Evolutionary conservation across 2,888 invertebrate genomes (phyloP).

Genomic region (Agrotis exclamationis): DNA sequence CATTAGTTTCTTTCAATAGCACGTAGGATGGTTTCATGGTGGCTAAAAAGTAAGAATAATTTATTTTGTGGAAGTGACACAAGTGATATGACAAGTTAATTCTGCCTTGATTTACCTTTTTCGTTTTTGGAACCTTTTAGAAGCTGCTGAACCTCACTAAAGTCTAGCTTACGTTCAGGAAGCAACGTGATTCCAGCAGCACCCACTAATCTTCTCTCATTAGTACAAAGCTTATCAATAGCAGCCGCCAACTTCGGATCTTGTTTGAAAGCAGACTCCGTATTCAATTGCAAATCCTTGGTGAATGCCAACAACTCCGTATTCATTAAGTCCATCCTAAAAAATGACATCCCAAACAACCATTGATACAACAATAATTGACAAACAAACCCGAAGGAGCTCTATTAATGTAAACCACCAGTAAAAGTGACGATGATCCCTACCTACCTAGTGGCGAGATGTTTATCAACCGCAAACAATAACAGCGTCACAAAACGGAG

Average conservation of each 20-base stretch:
- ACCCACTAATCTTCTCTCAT: slow-evolving; percentile 59
- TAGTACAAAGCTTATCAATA: slow-evolving; percentile 80
- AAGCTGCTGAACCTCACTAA: slow-evolving; percentile 81
- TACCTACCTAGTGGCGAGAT: slow-evolving; percentile 90
- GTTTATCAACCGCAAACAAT: slow-evolving; percentile 91
- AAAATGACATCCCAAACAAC: slow-evolving; percentile 73
- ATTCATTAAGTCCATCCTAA: slow-evolving; percentile 86
- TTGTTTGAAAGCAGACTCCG: slow-evolving; percentile 77
- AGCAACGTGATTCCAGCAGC: slow-evolving; percentile 66
- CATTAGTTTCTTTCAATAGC: slow-evolving; percentile 71
- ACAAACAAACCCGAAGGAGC: slow-evolving; percentile 82
- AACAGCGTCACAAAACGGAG: slow-evolving; percentile 89
- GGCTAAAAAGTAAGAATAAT: slow-evolving; percentile 51
- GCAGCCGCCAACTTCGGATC: slow-evolving; percentile 82
- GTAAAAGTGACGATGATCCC: slow-evolving; percentile 89
- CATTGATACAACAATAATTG: slow-evolving; percentile 83
- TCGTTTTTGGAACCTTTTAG: slow-evolving; percentile 67
- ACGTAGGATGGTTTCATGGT: slow-evolving; percentile 63
- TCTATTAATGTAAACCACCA: slow-evolving; percentile 84
- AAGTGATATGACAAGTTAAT: not conserved
- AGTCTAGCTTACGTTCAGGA: slow-evolving; percentile 83
- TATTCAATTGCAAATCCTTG: slow-evolving; percentile 74
- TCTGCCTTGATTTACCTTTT: slow-evolving; percentile 59
- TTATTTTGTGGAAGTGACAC: not conserved
- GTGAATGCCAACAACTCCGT: slow-evolving; percentile 76